A percentile compares a stretch with the other conserved stretches of the same genome.
Evolutionary conservation across 2,113 vertebrate species (phyloP).

Genomic region (Phyllopteryx taeniolatus): DNA sequence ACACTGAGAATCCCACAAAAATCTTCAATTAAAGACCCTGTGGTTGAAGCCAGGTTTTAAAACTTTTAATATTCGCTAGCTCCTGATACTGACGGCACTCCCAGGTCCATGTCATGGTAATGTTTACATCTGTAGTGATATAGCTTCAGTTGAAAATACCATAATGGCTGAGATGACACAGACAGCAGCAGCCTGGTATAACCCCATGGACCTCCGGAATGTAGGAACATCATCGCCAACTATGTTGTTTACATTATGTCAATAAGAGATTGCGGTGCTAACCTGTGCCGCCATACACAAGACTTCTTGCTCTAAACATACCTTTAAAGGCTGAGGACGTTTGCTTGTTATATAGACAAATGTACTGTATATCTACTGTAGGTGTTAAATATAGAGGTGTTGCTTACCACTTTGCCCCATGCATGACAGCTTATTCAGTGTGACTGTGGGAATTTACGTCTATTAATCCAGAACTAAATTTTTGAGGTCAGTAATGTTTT

Average conservation of each 20-base stretch:
- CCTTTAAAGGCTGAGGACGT: conserved; percentile 1
- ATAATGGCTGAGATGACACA: conserved; percentile 55
- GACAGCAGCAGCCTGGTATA: conserved; percentile 23
- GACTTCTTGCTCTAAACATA: background rate
- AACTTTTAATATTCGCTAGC: background rate
- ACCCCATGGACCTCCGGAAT: conserved; percentile 28
- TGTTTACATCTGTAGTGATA: conserved; percentile 11
- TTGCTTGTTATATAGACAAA: background rate
- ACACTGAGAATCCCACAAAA: background rate
- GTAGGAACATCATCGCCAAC: conserved; percentile 38
- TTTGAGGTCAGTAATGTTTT: background rate
- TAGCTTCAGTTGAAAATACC: conserved; percentile 39
- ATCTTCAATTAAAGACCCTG: background rate
- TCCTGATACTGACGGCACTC: conserved; percentile 12
- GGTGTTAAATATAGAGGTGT: background rate
- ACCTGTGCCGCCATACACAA: conserved; percentile 11
- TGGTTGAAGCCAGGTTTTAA: background rate
- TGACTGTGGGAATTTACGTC: background rate
- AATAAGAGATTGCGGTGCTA: conserved; percentile 16
- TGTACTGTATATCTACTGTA: background rate
- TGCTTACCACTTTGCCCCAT: background rate
- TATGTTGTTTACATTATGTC: conserved; percentile 17
- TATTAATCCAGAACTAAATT: background rate
- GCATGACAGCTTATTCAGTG: background rate
- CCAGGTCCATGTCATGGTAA: conserved; percentile 19